Evolutionary conservation across 2,888 invertebrate species (phyloP).

Genomic region (Caenorhabditis becei): DNA sequence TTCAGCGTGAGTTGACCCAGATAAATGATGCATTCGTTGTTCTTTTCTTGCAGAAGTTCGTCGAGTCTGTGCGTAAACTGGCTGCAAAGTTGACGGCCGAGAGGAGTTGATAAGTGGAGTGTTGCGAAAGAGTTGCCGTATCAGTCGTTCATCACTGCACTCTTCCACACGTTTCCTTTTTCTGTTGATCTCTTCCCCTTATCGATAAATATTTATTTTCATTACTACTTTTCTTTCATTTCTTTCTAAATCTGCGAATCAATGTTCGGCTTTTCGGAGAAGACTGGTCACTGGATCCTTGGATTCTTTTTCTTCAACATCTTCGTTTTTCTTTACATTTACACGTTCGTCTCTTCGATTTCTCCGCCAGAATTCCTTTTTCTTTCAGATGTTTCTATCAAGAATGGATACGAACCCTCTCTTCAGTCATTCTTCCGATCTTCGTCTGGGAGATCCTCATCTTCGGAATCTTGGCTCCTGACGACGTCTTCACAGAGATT

Average conservation of each 20-base stretch:
- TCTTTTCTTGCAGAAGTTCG: constrained; percentile 39
- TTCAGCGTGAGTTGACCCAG: constrained; percentile 21
- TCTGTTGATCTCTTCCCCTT: constrained; percentile 11
- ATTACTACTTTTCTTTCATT: neutral
- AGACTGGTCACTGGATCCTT: constrained; percentile 29
- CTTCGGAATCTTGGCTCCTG: constrained; percentile 39
- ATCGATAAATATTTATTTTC: neutral
- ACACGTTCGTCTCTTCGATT: constrained; percentile 12
- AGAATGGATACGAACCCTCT: constrained; percentile 24
- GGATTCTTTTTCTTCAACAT: constrained; percentile 25
- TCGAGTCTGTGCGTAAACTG: constrained; percentile 41
- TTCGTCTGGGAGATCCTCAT: constrained; percentile 44
- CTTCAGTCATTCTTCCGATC: constrained; percentile 26
- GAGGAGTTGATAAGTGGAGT: constrained; percentile 39
- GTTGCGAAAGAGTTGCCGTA: neutral
- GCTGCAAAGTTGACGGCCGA: constrained; percentile 37
- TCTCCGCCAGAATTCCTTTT: neutral
- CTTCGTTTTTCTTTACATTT: constrained; percentile 20
- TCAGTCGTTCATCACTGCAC: neutral
- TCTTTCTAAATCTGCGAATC: neutral
- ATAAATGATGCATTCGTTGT: too few relatives aligned
- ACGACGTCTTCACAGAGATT: constrained; percentile 49
- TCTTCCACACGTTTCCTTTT: neutral
- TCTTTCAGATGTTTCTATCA: constrained; percentile 33
- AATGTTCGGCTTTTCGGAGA: constrained; percentile 33